Conservation (phyloP, 2,888 invertebrate genomes). For the Tinea trinotella region DNA sequence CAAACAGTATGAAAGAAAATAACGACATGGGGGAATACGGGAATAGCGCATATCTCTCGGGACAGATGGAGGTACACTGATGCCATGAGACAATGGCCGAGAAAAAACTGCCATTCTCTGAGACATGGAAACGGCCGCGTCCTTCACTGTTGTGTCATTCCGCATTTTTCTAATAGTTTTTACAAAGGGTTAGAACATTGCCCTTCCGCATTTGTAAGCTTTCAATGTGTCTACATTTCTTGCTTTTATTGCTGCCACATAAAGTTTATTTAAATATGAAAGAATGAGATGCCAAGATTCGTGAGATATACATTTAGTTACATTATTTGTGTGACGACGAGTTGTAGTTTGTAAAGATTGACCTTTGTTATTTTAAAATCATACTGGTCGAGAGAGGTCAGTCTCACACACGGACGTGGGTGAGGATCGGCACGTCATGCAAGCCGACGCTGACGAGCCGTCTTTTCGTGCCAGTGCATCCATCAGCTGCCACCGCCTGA, state of each 20-base stretch:
- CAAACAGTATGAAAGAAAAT: conserved; percentile 29
- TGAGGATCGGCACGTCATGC: background rate
- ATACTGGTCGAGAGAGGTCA: conserved; percentile 2
- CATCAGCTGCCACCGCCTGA: conserved; percentile 54
- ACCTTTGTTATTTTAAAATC: background rate
- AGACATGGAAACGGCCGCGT: conserved; percentile 28
- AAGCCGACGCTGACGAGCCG: conserved; percentile 34
- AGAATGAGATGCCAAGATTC: background rate
- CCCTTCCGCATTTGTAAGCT: conserved; percentile 12
- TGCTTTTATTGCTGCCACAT: background rate
- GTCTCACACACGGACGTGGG: background rate
- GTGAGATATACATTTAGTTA: background rate
- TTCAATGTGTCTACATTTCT: background rate
- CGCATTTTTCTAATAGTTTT: conserved; percentile 12
- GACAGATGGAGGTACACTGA: conserved; percentile 29
- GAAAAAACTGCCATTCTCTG: conserved; percentile 32
- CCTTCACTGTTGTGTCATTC: conserved; percentile 21
- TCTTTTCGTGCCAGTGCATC: conserved; percentile 41
- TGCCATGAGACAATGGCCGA: conserved; percentile 34
- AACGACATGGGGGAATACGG: conserved; percentile 36
- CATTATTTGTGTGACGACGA: background rate
- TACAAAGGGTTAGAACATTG: conserved; percentile 1
- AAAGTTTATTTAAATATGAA: background rate
- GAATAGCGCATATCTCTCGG: conserved; percentile 28
- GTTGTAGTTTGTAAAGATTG: too few species aligned